Evolutionary conservation across 1,140 invertebrate genomes (phyloP), one percentile per base, ranked within the genome.

Genomic region (Leptoteleia sp.): DNA sequence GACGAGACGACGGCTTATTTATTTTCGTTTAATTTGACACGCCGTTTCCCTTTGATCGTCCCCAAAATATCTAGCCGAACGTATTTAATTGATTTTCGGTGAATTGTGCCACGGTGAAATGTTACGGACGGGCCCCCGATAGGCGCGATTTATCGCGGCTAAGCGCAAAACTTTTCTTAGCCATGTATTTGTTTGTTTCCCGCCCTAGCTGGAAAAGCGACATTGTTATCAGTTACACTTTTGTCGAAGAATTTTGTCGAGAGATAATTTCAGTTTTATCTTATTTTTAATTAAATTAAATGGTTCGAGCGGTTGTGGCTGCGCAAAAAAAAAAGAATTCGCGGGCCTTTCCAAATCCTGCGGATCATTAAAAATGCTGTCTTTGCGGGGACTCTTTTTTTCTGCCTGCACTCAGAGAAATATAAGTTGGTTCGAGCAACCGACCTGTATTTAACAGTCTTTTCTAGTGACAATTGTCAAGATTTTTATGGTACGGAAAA

Each of bases 151-250:
- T 65, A 65, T 65, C 52, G 16, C 42, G 7, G 35, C 13, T 48
- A 12, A 31, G 33, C 27, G 52, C 31, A 40, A 73, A 64, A 65
- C 71, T 65, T 52, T 65, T 42, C 42, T 65, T 65, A 42, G 43
- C 27, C 45, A 50, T n/a, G 35, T 37, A 52, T 65, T 75, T 65
- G 59, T 43, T 75, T 59, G 48, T 59, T n/a, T n/a, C n/a, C n/a
- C n/a, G n/a, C 12, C 12, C 3, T 25, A 11, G 17, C 15, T 31
- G 29, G 43, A 35, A 73, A 72, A 54, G 47, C 17, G 16, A 40
- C 47, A 31, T 31, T 40, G n/a, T n/a, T n/a, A n/a, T 38, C 12
- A 38, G 19, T 62, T 72, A 55, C 37, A 17, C 17, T 42, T 47
- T 35, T 13, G 13, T 17, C 12, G 0, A n/a, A 25, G 12, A 43